A percentile compares a stretch with the other conserved stretches of the same genome.
Evolutionary conservation across 2,797 vertebrate species (phyloP).

Genomic region (Prionace glauca): DNA sequence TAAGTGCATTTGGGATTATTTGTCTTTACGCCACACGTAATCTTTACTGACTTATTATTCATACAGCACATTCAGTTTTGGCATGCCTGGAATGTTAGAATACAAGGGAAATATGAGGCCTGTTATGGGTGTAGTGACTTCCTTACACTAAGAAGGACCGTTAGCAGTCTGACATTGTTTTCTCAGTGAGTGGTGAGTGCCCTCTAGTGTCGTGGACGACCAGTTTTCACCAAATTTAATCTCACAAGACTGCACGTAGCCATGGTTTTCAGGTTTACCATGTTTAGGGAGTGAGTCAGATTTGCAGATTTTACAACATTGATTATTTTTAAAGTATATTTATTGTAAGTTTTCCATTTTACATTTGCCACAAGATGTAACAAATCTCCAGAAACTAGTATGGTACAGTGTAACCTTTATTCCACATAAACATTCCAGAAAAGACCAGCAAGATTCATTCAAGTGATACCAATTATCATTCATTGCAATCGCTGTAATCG

Average conservation of each 20-base stretch:
- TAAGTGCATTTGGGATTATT: background rate
- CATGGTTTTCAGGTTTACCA: background rate
- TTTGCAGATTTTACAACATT: background rate
- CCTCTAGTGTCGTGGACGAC: background rate
- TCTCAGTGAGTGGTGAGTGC: background rate
- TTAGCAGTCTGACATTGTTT: background rate
- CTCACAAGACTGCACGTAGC: background rate
- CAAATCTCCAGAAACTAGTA: too few relatives aligned
- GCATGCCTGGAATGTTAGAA: constrained; percentile 2
- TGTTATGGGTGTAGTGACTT: background rate
- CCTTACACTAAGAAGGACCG: background rate
- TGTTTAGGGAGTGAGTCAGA: background rate
- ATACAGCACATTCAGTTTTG: background rate
- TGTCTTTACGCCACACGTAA: background rate
- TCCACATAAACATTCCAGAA: too few relatives aligned
- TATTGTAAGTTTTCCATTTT: too few relatives aligned
- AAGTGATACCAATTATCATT: too few relatives aligned
- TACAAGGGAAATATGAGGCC: constrained; percentile 12
- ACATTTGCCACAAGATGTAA: too few relatives aligned
- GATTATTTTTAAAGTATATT: background rate
- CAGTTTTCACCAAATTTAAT: background rate
- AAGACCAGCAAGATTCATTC: too few relatives aligned
- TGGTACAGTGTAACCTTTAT: too few relatives aligned
- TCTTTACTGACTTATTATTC: background rate
- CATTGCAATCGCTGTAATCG: too few relatives aligned